Conservation (phyloP, 2,113 vertebrate genomes). For the Bubalus kerabau region DNA sequence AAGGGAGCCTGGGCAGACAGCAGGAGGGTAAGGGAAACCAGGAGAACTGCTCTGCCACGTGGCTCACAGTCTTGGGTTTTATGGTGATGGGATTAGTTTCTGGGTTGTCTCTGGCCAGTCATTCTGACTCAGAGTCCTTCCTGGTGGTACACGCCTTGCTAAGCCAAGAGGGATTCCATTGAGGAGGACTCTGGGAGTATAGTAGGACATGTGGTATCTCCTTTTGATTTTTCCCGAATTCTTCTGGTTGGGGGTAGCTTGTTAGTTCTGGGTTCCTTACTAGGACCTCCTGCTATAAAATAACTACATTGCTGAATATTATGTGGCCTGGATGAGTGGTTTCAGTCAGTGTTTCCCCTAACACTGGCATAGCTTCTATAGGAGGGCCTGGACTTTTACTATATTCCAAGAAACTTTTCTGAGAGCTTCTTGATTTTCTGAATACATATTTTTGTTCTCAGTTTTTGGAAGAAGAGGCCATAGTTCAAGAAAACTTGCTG, state of each 20-base stretch:
- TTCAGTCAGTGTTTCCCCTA: not conserved
- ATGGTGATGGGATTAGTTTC: not conserved
- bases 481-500: constrained; percentile 11
- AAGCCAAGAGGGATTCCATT: not conserved
- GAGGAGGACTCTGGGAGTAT: not conserved
- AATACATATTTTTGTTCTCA: constrained; percentile 3
- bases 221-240: not conserved
- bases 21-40: not conserved
- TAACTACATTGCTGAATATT: not conserved
- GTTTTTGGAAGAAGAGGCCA: constrained; percentile 1
- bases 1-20: not conserved
- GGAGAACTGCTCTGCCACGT: not conserved
- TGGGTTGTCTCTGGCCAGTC: not conserved
- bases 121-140: not conserved
- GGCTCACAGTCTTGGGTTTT: not conserved
- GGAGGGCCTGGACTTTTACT: not conserved
- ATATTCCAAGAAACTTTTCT: not conserved
- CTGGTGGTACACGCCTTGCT: not conserved
- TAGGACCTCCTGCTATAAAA: not conserved
- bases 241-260: not conserved
- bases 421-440: constrained; percentile 25
- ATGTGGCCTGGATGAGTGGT: not conserved
- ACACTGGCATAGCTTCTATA: not conserved
- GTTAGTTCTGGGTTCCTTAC: not conserved
- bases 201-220: not conserved